A percentile compares a stretch with the other conserved stretches of the same genome.
Conservation (phyloP, 2,888 invertebrate genomes). For the Microplitis manilae region DNA sequence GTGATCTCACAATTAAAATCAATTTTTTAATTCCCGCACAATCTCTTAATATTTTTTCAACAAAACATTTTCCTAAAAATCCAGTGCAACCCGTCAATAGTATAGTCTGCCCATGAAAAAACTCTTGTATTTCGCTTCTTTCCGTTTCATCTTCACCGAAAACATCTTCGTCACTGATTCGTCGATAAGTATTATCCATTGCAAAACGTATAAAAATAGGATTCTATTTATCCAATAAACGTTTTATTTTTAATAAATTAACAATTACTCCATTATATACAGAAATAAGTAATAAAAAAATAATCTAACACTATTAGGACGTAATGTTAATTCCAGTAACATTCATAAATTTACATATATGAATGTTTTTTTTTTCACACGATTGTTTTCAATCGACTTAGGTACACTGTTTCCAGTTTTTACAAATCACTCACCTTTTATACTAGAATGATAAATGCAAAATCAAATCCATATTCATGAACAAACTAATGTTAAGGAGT, state of each 20-base stretch:
- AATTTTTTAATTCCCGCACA: conserved; percentile 55
- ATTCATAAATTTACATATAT: too few relatives aligned
- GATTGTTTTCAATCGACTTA: not conserved
- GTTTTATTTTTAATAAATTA: not conserved
- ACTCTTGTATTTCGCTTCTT: conserved; percentile 54
- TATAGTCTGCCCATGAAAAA: conserved; percentile 57
- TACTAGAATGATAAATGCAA: too few relatives aligned
- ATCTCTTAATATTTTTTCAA: conserved; percentile 58
- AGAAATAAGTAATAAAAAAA: too few relatives aligned
- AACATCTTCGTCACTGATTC: conserved; percentile 51
- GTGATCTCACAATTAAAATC: conserved; percentile 52
- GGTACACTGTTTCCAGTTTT: not conserved
- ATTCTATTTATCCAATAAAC: not conserved
- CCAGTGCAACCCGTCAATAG: conserved; percentile 58
- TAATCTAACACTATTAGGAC: too few relatives aligned
- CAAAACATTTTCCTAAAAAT: conserved; percentile 55
- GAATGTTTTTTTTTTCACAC: not conserved
- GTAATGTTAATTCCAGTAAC: too few relatives aligned
- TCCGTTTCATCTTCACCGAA: conserved; percentile 33
- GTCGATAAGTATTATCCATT: conserved; percentile 55
- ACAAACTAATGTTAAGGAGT: too few relatives aligned
- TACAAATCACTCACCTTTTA: too few relatives aligned
- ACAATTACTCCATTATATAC: too few relatives aligned
- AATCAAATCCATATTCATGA: too few relatives aligned
- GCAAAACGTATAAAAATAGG: not conserved